Base-by-base conservation (phyloP, 1,140 invertebrate species). In the Pachypsylla venusta region DNA sequence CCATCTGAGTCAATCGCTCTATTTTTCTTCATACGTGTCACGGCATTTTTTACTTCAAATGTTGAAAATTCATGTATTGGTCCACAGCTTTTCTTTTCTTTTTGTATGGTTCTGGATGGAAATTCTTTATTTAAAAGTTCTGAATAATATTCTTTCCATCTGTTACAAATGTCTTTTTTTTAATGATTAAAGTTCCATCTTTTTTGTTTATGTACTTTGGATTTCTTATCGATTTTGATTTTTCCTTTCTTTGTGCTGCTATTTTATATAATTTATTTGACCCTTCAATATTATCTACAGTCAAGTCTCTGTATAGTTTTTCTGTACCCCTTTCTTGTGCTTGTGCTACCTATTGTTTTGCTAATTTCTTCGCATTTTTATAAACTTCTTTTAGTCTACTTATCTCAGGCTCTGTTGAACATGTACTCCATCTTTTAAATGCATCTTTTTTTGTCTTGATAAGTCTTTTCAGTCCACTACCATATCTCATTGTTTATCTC, bases 71-170 rank as follows among this genome's bases (percentile, higher is more conserved):
- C 27, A 12, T 57, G 25, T 10, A 58, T 53, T n/a, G 25, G 7
- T 53, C 42, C 40, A 7, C 22, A 28, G 20, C 25, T 58, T 53
- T 2, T 5, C 35, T 53, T 24, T 25, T 12, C 22, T n/a, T 24
- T 20, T 3, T 54, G 22, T 16, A 25, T 22, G 19, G n/a, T 35
- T 39, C n/a, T n/a, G n/a, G n/a, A n/a, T 4, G 5, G 56, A 35
- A n/a, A 20, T 26, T 48, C 57, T 58, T 58, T 35, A 58, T 58
- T 55, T 25, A 55, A 40, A 4, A 58, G 40, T 54, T 13, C 25
- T 48, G 14, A 16, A 48, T 39, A 58, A 53, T 58, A 58, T 25
- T 53, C 42, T 27, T 27, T 60, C 26, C 58, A 56, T 16, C 53
- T 14, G 16, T 56, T 16, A 27, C 25, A 25, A 20, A 56, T 58